Evolutionary conservation across 2,113 vertebrate genomes (phyloP).

Genomic region (Eulemur rufifrons): DNA sequence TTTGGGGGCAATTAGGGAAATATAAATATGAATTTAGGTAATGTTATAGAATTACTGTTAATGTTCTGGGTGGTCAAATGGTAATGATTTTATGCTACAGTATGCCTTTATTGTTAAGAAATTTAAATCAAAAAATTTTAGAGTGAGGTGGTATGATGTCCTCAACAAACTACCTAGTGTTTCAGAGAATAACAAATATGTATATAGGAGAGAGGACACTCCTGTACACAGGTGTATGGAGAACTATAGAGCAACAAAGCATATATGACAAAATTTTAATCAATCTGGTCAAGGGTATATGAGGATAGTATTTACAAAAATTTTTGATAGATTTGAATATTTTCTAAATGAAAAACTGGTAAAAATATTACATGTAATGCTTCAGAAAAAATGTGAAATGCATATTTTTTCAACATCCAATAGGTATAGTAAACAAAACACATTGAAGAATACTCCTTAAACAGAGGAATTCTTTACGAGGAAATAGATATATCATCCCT

Average conservation of each 20-base stretch:
- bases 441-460: not conserved
- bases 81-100: not conserved
- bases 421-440: not conserved
- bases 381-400: not conserved
- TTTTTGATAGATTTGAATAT: not conserved
- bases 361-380: not conserved
- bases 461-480: not conserved
- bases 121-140: not conserved
- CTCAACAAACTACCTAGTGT: not conserved
- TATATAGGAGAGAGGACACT: rapidly evolving
- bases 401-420: not conserved
- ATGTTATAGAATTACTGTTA: not conserved
- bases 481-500: not conserved
- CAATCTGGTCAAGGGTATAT: not conserved
- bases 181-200: not conserved
- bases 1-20: too few species aligned
- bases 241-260: not conserved
- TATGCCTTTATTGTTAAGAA: not conserved
- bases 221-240: too few species aligned
- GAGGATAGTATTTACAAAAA: not conserved
- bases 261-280: not conserved
- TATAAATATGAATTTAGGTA: not conserved
- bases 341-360: not conserved
- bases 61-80: not conserved
- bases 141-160: not conserved